phyloP scores from a whole-genome alignment of 2,113 vertebrate genomes.

The Connochaetes taurinus region DNA sequence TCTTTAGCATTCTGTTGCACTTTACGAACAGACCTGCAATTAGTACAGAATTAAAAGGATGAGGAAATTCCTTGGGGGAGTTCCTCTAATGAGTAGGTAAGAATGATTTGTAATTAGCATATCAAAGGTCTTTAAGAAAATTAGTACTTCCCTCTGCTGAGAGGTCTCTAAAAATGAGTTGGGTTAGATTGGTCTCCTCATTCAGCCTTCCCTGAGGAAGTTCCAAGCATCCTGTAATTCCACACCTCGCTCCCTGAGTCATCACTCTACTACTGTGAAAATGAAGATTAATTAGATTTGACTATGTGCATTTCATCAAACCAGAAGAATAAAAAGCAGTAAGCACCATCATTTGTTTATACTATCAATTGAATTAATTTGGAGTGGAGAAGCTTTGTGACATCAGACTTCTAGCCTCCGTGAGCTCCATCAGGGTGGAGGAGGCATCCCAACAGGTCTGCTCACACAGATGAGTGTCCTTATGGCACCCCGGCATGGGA shows the following conservation, averaged over 20 bases:
- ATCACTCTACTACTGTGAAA: not conserved
- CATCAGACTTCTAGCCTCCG: not conserved
- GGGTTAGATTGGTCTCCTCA: not conserved
- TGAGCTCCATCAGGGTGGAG: not conserved
- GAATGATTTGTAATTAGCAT: slow-evolving; percentile 35
- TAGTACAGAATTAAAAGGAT: not conserved
- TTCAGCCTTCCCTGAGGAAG: not conserved
- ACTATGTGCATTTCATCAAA: not conserved
- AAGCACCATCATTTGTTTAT: not conserved
- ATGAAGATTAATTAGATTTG: slow-evolving; percentile 13
- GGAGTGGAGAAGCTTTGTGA: not conserved
- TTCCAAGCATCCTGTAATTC: not conserved
- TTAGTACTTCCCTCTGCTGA: not conserved
- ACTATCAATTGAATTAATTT: slow-evolving; percentile 15
- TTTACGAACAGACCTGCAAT: slow-evolving; percentile 15
- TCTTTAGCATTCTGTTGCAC: not conserved
- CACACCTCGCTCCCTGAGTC: not conserved
- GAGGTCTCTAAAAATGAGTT: not conserved
- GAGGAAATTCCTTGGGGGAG: not conserved
- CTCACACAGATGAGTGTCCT: too few species aligned
- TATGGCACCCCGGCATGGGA: too few species aligned
- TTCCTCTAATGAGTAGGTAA: slow-evolving; percentile 51
- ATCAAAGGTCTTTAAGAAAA: not conserved
- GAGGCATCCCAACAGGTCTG: not conserved
- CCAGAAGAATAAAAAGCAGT: not conserved